Evolutionary conservation across 2,797 vertebrate genomes (phyloP), one percentile per base, ranked within the genome.

Genomic region (Cynopterus sphinx): DNA sequence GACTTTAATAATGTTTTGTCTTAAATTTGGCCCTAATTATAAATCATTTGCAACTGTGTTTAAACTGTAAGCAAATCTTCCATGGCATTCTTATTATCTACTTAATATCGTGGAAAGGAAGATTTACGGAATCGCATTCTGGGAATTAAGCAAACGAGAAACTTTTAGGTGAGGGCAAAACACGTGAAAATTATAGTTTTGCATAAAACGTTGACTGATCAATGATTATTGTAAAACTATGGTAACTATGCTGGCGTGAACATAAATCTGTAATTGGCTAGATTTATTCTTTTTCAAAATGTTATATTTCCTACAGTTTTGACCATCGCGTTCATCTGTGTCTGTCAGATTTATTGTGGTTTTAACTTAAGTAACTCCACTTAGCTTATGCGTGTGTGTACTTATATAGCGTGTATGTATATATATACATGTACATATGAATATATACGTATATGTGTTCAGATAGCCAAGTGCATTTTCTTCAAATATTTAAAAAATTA

Each of bases 11-110:
- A 98, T 97, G 98, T 98, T 98, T 98, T 98, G 98, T 98, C 98
- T 98, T 98, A 97, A 97, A 97, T 98, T 98, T 98, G 96, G 97
- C 97, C 97, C 93, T 98, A 98, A 98, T 98, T 98, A 98, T 98
- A 98, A 98, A 98, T 98, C 98, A 98, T 97, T 97, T 95, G 95
- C 96, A 95, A 98, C 97, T 98, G 96, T 98, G 97, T 97, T 98
- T 98, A 98, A 98, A 98, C 98, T 98, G 97, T 98, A 98, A 98
- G 98, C 98, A 98, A 98, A 98, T 98, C 98, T 98, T 97, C 97
- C 81, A 94, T 97, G 97, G 97, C 98, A 97, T 97, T 97, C 98
- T 98, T 98, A 98, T 98, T 98, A 98, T 98, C 98, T 98, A 96
- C 98, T 98, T 98, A 98, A 98, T 98, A 98, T 98, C 95, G 49